A percentile compares a stretch with the other conserved stretches of the same genome.
Evolutionary conservation across 2,888 invertebrate species (phyloP).

Genomic region (Conomelus anceps): DNA sequence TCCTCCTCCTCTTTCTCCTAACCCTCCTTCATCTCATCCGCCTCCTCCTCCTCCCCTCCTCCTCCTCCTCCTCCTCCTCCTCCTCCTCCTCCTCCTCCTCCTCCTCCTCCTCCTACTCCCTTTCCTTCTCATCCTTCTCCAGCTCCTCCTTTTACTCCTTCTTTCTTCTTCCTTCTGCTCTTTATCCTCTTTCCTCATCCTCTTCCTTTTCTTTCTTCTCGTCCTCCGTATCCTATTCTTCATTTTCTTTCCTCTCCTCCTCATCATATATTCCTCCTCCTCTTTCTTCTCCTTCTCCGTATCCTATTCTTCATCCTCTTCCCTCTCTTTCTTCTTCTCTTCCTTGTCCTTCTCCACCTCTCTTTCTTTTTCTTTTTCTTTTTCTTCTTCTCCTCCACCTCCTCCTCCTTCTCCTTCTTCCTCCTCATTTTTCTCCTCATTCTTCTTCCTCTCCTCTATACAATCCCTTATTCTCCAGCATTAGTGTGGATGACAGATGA

Average conservation of each 20-base stretch:
- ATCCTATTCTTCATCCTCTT: neutral
- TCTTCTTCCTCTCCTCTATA: too few species aligned
- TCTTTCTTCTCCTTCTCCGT: neutral
- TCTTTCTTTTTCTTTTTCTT: neutral
- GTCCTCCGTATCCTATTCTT: neutral
- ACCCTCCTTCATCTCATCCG: too few species aligned
- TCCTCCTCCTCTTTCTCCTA: too few species aligned
- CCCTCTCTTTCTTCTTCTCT: neutral
- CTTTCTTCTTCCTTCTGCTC: neutral
- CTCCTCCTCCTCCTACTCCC: too few species aligned
- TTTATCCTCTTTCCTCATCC: neutral
- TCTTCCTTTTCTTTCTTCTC: neutral
- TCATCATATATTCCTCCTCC: neutral
- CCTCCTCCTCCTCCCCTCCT: too few species aligned
- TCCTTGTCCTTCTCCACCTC: neutral
- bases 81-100: too few species aligned
- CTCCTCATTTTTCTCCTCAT: neutral
- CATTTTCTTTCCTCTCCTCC: constrained; percentile 5
- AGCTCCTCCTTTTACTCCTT: neutral
- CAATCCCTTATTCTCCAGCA: too few species aligned
- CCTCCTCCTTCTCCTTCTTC: constrained; percentile 11
- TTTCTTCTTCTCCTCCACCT: constrained; percentile 10
- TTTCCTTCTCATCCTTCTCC: neutral
- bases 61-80: too few species aligned
- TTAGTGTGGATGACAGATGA: too few species aligned